Base-by-base conservation (phyloP, 2,888 invertebrate genomes). In the Clistopyga incitator region DNA sequence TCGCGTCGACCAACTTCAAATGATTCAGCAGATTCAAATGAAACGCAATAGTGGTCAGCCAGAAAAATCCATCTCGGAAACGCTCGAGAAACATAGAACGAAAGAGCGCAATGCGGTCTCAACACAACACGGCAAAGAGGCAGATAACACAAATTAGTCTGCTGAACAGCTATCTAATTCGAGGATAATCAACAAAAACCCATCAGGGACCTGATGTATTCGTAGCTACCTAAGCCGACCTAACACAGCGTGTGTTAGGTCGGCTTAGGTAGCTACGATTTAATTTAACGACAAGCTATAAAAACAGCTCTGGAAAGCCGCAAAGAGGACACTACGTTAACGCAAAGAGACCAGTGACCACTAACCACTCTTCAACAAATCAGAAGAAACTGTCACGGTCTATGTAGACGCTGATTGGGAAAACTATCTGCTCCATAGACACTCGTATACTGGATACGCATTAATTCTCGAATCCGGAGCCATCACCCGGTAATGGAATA, bases 381-480 rank as follows among this genome's bases (percentile, higher is more conserved):
- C 47, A 1, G 34, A 23, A 1, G 70, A 81, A 2, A 68, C 74
- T 0, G 11, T 91, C 2, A n/a, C 11, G 4, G 88, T 88, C 0
- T 91, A 78, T 64, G 84, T 82, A 2, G 91, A 91, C 82, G 86
- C 90, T 0, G 91, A 91, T 67, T 89, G 87, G 86, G 89, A 85
- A 1, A 85, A 76, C 11, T 85, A 84, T 34, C 50, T 50, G 1
- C 4, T 56, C 29, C 81, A 86, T n/a, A 54, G 88, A 34, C 84
- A 82, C 29, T 89, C 88, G 0, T 87, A 83, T n/a, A 82, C 86
- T 2, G 89, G 88, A 15, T 85, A 70, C 20, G 61, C 84, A 0
- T 86, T 87, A n/a, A 47, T 84, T 2, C 18, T 87, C 1, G 65
- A 61, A 15, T 85, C 76, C 0, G 79, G 61, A 3, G 72, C 82